These are phyloP conservation scores for Drosophila borealis DNA, from an alignment of 2,888 invertebrate species.

Conservation along the genomic window DNA sequence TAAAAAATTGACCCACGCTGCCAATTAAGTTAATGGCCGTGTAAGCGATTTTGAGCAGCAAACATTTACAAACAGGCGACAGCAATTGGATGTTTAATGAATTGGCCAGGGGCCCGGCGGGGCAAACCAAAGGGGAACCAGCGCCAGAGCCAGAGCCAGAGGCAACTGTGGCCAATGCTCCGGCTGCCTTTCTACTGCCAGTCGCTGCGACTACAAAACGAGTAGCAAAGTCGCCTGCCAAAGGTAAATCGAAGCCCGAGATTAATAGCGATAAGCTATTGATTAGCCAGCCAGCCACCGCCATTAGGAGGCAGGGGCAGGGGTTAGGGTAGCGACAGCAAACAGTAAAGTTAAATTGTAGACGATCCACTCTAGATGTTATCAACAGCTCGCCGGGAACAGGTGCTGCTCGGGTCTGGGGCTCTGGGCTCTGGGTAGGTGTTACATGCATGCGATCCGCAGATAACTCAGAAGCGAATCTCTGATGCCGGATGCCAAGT, in stretches of 20 bases:
- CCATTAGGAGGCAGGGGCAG: too few relatives aligned
- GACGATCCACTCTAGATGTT: constrained; percentile 71
- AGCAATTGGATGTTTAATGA: constrained; percentile 76
- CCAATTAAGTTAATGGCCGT: constrained; percentile 69
- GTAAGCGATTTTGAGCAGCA: constrained; percentile 56
- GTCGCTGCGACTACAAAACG: constrained; percentile 63
- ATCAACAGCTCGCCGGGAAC: constrained; percentile 37
- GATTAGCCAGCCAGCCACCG: constrained; percentile 74
- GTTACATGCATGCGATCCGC: constrained; percentile 74
- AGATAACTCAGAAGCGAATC: constrained; percentile 71
- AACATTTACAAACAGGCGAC: constrained; percentile 78
- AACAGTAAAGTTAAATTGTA: constrained; percentile 53
- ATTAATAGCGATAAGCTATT: constrained; percentile 82
- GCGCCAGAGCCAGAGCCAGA: background rate
- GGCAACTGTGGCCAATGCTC: constrained; percentile 1
- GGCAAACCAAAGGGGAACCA: too few relatives aligned
- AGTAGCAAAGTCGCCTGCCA: constrained; percentile 75
- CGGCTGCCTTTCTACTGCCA: constrained; percentile 24
- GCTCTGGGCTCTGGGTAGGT: constrained; percentile 53
- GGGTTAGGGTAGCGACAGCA: constrained; percentile 7
- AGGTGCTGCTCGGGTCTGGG: constrained; percentile 12
- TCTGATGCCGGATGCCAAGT: constrained; percentile 48
- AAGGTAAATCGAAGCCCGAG: constrained; percentile 80
- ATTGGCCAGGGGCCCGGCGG: constrained; percentile 40
- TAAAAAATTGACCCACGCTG: constrained; percentile 61